Percentiles rank a stretch among this genome's conserved stretches.
Conservation (phyloP, 37 sponge, comb jelly and placozoan genomes). For the Ianthella basta region DNA sequence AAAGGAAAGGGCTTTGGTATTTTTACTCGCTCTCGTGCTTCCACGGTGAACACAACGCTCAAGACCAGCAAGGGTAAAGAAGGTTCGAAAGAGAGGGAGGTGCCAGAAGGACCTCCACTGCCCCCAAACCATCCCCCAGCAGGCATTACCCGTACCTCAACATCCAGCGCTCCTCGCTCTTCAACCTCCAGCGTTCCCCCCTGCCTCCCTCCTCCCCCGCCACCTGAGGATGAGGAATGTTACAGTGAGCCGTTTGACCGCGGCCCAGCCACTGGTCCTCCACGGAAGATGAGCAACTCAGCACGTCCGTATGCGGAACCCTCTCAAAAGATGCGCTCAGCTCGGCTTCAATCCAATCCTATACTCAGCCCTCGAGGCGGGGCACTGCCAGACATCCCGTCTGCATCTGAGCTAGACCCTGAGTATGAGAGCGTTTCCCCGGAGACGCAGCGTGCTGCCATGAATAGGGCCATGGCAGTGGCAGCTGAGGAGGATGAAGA, state of each 20-base stretch:
- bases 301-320: not conserved
- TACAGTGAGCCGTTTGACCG: slow-evolving; percentile 22
- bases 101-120: slow-evolving; percentile 14
- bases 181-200: not conserved
- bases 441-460: too few species aligned
- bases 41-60: not conserved
- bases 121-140: slow-evolving; percentile 26
- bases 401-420: not conserved
- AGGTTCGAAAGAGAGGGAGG: not conserved
- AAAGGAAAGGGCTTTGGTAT: not conserved
- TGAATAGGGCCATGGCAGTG: not conserved
- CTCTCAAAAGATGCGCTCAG: slow-evolving; percentile 4
- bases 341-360: slow-evolving; percentile 29
- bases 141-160: not conserved
- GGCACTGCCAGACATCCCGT: slow-evolving; percentile 1
- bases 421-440: slow-evolving; percentile 18
- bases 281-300: slow-evolving; percentile 36
- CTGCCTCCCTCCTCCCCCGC: not conserved
- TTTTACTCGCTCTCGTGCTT: not conserved
- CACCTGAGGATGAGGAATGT: not conserved
- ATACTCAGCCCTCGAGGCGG: slow-evolving; percentile 9
- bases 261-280: not conserved
- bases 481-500: not conserved
- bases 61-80: not conserved
- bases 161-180: not conserved